Evolutionary conservation across 2,888 invertebrate genomes (phyloP).

Genomic region (Thalpophila matura): DNA sequence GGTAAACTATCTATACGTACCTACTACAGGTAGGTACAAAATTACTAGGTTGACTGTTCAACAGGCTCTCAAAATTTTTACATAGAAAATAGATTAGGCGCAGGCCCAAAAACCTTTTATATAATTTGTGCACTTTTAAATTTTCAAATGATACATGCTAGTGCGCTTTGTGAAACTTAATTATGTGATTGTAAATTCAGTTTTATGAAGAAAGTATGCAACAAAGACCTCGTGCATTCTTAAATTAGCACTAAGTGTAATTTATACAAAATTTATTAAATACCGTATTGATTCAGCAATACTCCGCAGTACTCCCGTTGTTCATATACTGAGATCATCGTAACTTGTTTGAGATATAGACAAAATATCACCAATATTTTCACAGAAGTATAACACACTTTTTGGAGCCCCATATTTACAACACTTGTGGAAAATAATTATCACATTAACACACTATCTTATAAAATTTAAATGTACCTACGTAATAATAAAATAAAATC

Average conservation of each 20-base stretch:
- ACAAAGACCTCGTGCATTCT: neutral
- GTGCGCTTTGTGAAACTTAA: neutral
- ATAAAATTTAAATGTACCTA: slow-evolving; percentile 13
- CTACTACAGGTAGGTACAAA: too few relatives aligned
- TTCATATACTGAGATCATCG: slow-evolving; percentile 43
- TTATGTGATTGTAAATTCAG: neutral
- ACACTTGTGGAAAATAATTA: slow-evolving; percentile 8
- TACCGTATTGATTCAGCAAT: slow-evolving; percentile 83
- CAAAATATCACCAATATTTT: slow-evolving; percentile 41
- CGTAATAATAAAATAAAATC: neutral
- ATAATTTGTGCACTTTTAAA: neutral
- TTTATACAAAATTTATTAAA: slow-evolving; percentile 46
- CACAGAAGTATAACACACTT: slow-evolving; percentile 26
- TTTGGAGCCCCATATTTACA: slow-evolving; percentile 38
- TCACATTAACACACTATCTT: slow-evolving; percentile 6
- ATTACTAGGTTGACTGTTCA: too few relatives aligned
- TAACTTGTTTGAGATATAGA: slow-evolving; percentile 32
- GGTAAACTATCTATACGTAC: too few relatives aligned
- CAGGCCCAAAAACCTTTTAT: neutral
- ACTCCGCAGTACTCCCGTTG: slow-evolving; percentile 68
- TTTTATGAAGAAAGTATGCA: neutral
- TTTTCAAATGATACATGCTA: neutral
- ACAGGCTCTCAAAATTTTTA: neutral
- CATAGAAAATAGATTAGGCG: neutral
- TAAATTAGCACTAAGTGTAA: neutral